Conservation (phyloP, 2,113 vertebrate genomes). For the Ariopsis seemanni region DNA sequence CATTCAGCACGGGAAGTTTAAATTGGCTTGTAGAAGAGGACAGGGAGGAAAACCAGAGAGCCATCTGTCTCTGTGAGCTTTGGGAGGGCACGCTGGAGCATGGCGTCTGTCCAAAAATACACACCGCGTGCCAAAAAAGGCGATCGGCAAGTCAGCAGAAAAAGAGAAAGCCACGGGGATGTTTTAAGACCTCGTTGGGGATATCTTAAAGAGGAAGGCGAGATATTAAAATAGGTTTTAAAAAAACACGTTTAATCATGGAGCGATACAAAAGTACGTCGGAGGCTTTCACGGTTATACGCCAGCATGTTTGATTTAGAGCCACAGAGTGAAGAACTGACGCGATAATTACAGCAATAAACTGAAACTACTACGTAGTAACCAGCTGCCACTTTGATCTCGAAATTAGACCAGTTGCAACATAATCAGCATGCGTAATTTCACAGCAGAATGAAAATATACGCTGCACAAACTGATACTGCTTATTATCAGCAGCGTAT, state of each 20-base stretch:
- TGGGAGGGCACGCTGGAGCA: slow-evolving; percentile 59
- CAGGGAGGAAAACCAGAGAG: slow-evolving; percentile 51
- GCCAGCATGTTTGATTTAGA: neutral
- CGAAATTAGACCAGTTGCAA: neutral
- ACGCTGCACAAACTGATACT: neutral
- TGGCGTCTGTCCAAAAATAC: slow-evolving; percentile 58
- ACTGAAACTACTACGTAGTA: neutral
- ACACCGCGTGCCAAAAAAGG: slow-evolving; percentile 35
- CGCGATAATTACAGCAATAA: slow-evolving; percentile 15
- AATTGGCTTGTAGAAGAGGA: slow-evolving; percentile 54
- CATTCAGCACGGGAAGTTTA: slow-evolving; percentile 58
- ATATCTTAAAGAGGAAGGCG: neutral
- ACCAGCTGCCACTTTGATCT: neutral
- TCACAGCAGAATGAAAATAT: neutral
- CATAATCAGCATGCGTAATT: neutral
- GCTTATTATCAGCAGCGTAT: neutral
- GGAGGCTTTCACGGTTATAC: neutral
- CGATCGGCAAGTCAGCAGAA: slow-evolving; percentile 43
- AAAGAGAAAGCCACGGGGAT: neutral
- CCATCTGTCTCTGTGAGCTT: slow-evolving; percentile 70
- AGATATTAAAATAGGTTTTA: slow-evolving; percentile 16
- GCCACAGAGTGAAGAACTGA: neutral
- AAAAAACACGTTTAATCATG: neutral
- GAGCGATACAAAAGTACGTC: neutral
- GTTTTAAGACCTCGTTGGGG: neutral